Evolutionary conservation across 2,888 invertebrate species (phyloP).

Genomic region (Drosophila rellima): DNA sequence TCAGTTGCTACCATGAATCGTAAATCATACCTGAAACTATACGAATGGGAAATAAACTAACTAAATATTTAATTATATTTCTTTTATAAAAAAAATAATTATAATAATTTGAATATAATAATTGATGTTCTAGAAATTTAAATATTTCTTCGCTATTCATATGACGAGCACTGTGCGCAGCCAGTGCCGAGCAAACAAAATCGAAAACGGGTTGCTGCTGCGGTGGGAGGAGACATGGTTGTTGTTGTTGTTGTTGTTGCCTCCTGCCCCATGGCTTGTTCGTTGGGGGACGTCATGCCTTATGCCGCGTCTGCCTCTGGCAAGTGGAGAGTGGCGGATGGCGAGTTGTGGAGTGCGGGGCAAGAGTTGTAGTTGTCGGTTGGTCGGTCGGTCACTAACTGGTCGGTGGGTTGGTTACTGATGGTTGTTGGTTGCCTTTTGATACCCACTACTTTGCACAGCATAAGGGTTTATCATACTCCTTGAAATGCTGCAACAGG

Average conservation of each 20-base stretch:
- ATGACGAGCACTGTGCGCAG: constrained; percentile 38
- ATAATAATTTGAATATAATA: no score
- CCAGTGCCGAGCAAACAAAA: constrained; percentile 63
- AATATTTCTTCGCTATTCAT: constrained; percentile 21
- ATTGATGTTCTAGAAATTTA: no score
- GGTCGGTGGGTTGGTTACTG: constrained; percentile 39
- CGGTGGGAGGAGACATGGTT: constrained; percentile 32
- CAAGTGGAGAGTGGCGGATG: constrained; percentile 12
- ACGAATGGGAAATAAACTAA: no score
- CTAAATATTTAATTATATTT: no score
- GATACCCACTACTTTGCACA: no score
- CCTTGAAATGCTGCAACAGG: no score
- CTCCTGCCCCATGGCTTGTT: constrained; percentile 22
- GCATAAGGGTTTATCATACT: no score
- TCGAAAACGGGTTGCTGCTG: constrained; percentile 73
- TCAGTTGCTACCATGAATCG: no score
- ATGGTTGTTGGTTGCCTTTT: constrained; percentile 18
- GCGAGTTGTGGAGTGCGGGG: neutral
- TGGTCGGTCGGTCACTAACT: constrained; percentile 54
- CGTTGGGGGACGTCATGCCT: constrained; percentile 23
- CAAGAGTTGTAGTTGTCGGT: constrained; percentile 31
- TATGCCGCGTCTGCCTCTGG: constrained; percentile 17
- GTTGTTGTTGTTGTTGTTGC: constrained; percentile 17
- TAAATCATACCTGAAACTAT: no score
- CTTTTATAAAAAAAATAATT: no score